These are phyloP conservation scores for Pogonophryne albipinna DNA, from an alignment of 2,797 vertebrate genomes.

Conservation along the genomic window DNA sequence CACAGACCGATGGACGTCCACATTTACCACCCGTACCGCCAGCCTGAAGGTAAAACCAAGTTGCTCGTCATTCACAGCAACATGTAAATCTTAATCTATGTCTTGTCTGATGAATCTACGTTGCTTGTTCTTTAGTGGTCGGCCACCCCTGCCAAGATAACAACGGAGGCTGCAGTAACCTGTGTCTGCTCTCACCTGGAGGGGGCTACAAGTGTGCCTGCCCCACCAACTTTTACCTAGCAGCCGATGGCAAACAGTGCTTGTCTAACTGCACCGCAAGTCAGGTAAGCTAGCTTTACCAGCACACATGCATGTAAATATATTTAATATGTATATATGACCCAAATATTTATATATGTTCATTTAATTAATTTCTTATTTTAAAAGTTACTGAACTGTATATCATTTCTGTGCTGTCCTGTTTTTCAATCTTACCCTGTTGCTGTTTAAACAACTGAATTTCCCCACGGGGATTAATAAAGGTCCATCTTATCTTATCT, in stretches of 20 bases:
- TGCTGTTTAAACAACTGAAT: too few species aligned
- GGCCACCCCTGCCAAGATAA: conserved; percentile 91
- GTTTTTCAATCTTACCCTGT: too few species aligned
- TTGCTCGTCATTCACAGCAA: neutral
- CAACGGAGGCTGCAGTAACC: conserved; percentile 97
- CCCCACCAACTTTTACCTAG: conserved; percentile 97
- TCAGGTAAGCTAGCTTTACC: conserved; percentile 84
- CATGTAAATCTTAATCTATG: neutral
- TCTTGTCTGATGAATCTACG: conserved; percentile 21
- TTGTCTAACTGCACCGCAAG: conserved; percentile 98
- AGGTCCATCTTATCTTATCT: too few species aligned
- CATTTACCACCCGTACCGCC: conserved; percentile 81
- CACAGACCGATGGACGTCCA: conserved; percentile 99
- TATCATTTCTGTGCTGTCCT: too few species aligned
- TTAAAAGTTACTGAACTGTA: too few species aligned
- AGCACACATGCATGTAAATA: too few species aligned
- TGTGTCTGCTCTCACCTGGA: conserved; percentile 93
- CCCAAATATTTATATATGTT: too few species aligned
- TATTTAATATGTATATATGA: too few species aligned
- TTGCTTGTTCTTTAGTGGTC: conserved; percentile 81
- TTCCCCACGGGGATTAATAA: too few species aligned
- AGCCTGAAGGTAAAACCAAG: conserved; percentile 74
- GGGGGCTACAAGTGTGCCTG: conserved; percentile 92
- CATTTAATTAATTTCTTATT: too few species aligned
- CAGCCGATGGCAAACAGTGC: conserved; percentile 92